Conservation (phyloP, 2,113 vertebrate species). For the Triplophysa siluroides region DNA sequence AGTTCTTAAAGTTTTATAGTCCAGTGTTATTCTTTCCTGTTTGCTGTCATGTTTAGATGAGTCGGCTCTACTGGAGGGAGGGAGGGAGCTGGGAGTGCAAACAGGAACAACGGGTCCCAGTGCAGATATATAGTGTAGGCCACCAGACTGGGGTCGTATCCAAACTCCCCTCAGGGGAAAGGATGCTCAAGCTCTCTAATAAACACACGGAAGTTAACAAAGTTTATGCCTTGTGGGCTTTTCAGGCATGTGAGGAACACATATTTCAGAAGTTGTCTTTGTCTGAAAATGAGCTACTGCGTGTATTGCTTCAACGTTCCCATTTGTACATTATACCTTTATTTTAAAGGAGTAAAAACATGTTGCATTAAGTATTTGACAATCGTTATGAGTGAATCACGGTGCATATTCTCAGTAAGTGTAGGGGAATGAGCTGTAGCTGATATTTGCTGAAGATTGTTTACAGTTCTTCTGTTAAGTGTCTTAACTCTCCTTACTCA, state of each 20-base stretch:
- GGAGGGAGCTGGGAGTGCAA: neutral
- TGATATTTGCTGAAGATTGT: constrained; percentile 8
- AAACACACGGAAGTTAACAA: neutral
- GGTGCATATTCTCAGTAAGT: no score
- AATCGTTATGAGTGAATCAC: no score
- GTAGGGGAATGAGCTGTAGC: neutral
- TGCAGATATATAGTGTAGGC: neutral
- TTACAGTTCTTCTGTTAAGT: neutral
- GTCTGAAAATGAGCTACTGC: neutral
- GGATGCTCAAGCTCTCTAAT: constrained; percentile 19
- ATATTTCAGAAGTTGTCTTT: neutral
- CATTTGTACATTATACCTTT: neutral
- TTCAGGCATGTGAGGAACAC: neutral
- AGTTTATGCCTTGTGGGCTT: neutral
- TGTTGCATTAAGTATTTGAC: neutral
- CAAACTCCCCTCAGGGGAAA: constrained; percentile 18
- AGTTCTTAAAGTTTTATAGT: constrained; percentile 37
- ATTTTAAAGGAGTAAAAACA: constrained; percentile 9
- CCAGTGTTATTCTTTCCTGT: constrained; percentile 9
- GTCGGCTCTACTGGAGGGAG: neutral
- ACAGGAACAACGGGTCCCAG: neutral
- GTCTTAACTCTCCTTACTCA: neutral
- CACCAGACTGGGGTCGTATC: constrained; percentile 17
- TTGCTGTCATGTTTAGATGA: neutral
- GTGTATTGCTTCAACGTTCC: neutral